Percentiles rank a stretch among this genome's conserved stretches.
phyloP scores from a whole-genome alignment of 1,140 invertebrate species.

The Aphelinus atriplicis region DNA sequence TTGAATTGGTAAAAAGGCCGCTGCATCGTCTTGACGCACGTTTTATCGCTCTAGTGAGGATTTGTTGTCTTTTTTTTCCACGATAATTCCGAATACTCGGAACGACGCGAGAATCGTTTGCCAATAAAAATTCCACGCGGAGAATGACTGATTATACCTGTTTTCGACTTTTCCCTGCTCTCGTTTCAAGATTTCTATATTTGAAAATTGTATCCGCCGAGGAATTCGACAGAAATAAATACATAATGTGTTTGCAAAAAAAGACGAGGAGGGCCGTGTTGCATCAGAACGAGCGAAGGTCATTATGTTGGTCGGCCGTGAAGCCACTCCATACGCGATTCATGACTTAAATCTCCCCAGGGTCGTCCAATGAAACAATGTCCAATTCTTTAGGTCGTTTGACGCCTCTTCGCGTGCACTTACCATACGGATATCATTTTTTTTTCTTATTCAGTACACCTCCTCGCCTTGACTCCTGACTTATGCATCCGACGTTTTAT shows the following conservation, averaged over 20 bases:
- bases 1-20: too few relatives aligned
- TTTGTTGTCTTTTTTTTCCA: too few relatives aligned
- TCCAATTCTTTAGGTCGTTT: slow-evolving; percentile 25
- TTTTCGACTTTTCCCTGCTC: too few relatives aligned
- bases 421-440: neutral
- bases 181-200: too few relatives aligned
- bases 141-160: too few relatives aligned
- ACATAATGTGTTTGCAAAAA: neutral
- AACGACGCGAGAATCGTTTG: too few relatives aligned
- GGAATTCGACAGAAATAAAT: slow-evolving; percentile 4
- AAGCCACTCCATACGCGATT: slow-evolving; percentile 39
- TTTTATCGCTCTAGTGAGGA: too few relatives aligned
- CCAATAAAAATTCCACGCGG: too few relatives aligned
- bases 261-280: neutral
- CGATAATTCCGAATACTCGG: too few relatives aligned
- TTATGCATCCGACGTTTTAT: neutral
- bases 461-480: slow-evolving; percentile 11
- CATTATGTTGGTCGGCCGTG: slow-evolving; percentile 38
- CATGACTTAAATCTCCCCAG: slow-evolving; percentile 45
- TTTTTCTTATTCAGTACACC: slow-evolving; percentile 3
- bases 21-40: too few relatives aligned
- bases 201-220: neutral
- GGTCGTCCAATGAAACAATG: slow-evolving; percentile 24
- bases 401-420: neutral
- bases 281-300: neutral